Evolutionary conservation across 2,797 vertebrate species (phyloP), one percentile per base, ranked within the genome.

Genomic region (Sebastes trivittatus): DNA sequence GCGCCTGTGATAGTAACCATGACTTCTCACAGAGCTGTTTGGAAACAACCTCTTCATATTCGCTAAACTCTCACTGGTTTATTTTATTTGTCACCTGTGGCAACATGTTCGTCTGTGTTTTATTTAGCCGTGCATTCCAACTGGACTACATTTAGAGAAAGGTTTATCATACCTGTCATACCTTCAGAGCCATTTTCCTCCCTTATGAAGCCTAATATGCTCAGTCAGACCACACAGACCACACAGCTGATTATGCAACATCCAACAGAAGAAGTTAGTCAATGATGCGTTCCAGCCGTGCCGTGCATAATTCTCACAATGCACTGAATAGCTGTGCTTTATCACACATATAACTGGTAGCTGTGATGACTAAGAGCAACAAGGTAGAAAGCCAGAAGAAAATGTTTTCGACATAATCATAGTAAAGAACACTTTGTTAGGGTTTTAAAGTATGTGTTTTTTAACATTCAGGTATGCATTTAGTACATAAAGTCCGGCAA

Each of bases 141-240:
- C 84, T 81, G 87, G 85, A 85, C 90, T 73, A 81, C 87, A 89
- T 91, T 92, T 86, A 84, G 80, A 72, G 79, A 75, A 72, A 90
- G 85, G 88, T 92, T 92, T 89, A 91, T 93, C 92, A 92, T 90
- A 87, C 84, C 84, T 83, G 89, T 90, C 92, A 92, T 92, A 86
- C 87, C 87, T 92, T 87, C 80, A 63, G 67, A 85, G 77, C 59
- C 62, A 63, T 75, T 80, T 86, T 55, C 78, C 80, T 86, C 83
- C 85, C 87, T 70, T 54, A 38, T 80, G 72, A 84, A 82, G 84
- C 79, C 78, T 64, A 86, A 88, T 78, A 83, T 70, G 68, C 66
- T 86, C 88, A 30, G 75, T 81, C 72, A 82, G 92, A 92, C 90
- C 90, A 88, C 89, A 91, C 89, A 91, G 76, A 63, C 64, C 63